These are phyloP conservation scores for Tachina fera DNA, from an alignment of 2,888 invertebrate genomes.

Conservation along the genomic window DNA sequence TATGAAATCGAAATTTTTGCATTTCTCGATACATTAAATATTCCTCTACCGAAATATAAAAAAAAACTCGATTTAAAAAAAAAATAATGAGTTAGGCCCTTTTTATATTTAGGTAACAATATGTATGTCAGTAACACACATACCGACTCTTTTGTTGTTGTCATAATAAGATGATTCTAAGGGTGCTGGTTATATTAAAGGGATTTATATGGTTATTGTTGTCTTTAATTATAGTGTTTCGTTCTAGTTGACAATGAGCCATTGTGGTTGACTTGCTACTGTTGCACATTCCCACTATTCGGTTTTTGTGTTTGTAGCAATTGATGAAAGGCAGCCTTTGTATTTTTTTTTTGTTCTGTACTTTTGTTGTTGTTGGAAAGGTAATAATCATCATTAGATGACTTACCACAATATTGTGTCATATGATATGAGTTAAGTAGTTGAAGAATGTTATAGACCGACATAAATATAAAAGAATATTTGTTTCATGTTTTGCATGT, in stretches of 20 bases:
- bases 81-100: too few species aligned
- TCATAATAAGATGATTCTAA: constrained; percentile 3
- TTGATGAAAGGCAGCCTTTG: constrained; percentile 25
- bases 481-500: neutral
- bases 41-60: too few species aligned
- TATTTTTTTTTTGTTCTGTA: neutral
- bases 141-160: too few species aligned
- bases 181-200: neutral
- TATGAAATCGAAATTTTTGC: too few species aligned
- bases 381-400: neutral
- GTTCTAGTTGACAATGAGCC: constrained; percentile 34
- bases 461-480: neutral
- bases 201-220: constrained; percentile 34
- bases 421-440: constrained; percentile 27
- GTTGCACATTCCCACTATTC: constrained; percentile 23
- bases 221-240: constrained; percentile 29
- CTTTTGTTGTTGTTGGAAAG: neutral
- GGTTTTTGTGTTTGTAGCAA: constrained; percentile 12
- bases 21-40: too few species aligned
- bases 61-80: too few species aligned
- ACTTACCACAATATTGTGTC: constrained; percentile 58
- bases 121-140: too few species aligned
- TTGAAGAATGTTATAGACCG: neutral
- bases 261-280: constrained; percentile 41
- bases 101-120: too few species aligned